phyloP scores from a whole-genome alignment of 2,797 vertebrate genomes.

The Tiaroga cobitis region DNA sequence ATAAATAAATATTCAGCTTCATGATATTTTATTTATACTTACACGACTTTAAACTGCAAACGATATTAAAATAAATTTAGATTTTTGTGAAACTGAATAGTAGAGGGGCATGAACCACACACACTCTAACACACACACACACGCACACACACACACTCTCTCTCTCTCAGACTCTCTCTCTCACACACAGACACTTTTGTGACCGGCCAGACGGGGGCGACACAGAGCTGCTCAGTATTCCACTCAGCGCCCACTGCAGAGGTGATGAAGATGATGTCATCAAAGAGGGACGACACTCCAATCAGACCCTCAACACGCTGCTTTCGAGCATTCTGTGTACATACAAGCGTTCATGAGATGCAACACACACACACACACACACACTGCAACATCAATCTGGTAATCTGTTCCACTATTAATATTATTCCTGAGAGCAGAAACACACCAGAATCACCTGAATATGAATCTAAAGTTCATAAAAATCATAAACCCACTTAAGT shows the following conservation, averaged over 20 bases:
- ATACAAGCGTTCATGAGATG: neutral
- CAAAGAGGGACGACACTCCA: constrained; percentile 25
- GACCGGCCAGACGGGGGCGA: constrained; percentile 43
- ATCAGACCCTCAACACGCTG: neutral
- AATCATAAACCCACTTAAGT: neutral
- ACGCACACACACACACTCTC: neutral
- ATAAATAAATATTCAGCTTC: no score
- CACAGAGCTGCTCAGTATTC: constrained; percentile 59
- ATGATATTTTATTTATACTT: no score
- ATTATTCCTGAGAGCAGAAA: neutral
- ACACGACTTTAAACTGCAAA: no score
- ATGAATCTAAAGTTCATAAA: neutral
- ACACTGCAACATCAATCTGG: neutral
- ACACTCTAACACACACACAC: neutral
- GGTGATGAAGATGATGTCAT: constrained; percentile 55
- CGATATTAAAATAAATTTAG: no score
- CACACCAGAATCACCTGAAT: neutral
- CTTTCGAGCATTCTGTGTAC: neutral
- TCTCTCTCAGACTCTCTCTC: no score
- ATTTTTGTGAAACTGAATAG: no score
- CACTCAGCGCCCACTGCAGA: constrained; percentile 64
- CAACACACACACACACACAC: neutral
- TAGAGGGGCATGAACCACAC: no score
- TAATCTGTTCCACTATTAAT: neutral
- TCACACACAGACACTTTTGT: neutral